Base-by-base conservation (phyloP, 2,888 invertebrate genomes). In the Hydraecia micacea region DNA sequence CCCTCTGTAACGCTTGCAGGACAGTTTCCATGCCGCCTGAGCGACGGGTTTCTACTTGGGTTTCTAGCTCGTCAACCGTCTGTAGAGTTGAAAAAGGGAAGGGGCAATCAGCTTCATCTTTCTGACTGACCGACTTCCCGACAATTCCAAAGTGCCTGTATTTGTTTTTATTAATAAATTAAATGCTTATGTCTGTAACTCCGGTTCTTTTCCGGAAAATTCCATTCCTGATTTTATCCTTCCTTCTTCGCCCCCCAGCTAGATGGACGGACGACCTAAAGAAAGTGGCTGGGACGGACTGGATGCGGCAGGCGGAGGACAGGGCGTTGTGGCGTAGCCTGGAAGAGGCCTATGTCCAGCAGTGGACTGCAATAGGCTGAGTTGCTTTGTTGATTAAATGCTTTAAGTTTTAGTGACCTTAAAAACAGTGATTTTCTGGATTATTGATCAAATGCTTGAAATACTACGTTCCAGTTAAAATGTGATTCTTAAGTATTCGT, bases 1-100 rank as follows among this genome's bases (percentile, higher is more conserved):
- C 98, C 90, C 98, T 98, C 88, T 97, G 97, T 81, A 99, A 95
- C 0, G 98, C 97, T 91, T 98, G 98, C 84, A 98, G 94, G 90
- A 98, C 98, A 3, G 98, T 97, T 93, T 98, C 98, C 89, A 97
- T 96, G 88, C 98, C 98, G 15, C 98, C 97, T 13, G 98, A 98
- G 79, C 98, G 97, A 86, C 98, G 98, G 55, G 98, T 97, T 94
- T 98, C 98, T 81, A 97, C 97, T 74, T 95, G 88, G 15, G 91
- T 90, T 58, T 92, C 93, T 55, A 89, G 60, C 2, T 94, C 84
- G 86, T 95, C 92, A 0, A 91, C 91, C n/a, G 92, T 91, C 95
- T 95, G 88, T 0, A 18, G 49, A 77, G 13, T n/a, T 46, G 25
- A 74, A 8, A 36, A 39, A 60, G 21, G 11, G 36, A 36, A 36